These are phyloP conservation scores for Eupelmus urozonus DNA, from an alignment of 2,888 invertebrate species.

Conservation along the genomic window DNA sequence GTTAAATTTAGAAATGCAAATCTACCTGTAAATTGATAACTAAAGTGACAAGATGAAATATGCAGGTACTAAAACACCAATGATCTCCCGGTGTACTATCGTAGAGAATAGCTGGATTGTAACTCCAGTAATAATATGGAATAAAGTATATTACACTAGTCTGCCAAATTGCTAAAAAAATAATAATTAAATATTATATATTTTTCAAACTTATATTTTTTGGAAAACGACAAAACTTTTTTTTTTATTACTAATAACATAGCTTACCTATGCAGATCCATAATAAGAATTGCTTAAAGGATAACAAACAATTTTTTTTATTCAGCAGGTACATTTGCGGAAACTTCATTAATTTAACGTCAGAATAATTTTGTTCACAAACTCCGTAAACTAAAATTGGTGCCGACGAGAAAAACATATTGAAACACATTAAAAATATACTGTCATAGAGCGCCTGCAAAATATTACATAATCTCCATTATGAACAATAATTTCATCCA, in stretches of 20 bases:
- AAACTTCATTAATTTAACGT: slow-evolving; percentile 79
- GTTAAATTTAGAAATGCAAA: background rate
- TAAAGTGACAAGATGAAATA: slow-evolving; percentile 70
- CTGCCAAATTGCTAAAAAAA: slow-evolving; percentile 81
- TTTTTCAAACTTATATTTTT: too few relatives aligned
- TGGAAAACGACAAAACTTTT: background rate
- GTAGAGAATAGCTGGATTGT: slow-evolving; percentile 78
- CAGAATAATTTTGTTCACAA: slow-evolving; percentile 85
- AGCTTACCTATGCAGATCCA: slow-evolving; percentile 80
- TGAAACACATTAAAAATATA: slow-evolving; percentile 86
- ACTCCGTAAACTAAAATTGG: slow-evolving; percentile 87
- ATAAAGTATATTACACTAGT: slow-evolving; percentile 82
- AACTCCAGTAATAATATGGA: slow-evolving; percentile 76
- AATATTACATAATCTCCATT: background rate
- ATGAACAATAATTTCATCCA: too few relatives aligned
- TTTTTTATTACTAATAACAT: too few relatives aligned
- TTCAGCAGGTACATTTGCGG: slow-evolving; percentile 85
- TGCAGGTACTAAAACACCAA: slow-evolving; percentile 75
- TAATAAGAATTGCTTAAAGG: slow-evolving; percentile 81
- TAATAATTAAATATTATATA: background rate
- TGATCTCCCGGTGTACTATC: slow-evolving; percentile 80
- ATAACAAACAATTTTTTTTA: slow-evolving; percentile 82
- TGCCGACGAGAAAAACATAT: slow-evolving; percentile 86
- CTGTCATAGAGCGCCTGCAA: slow-evolving; percentile 86
- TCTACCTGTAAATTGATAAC: slow-evolving; percentile 70